phyloP scores from a whole-genome alignment of 2,797 vertebrate species.

The Ficedula albicollis region DNA sequence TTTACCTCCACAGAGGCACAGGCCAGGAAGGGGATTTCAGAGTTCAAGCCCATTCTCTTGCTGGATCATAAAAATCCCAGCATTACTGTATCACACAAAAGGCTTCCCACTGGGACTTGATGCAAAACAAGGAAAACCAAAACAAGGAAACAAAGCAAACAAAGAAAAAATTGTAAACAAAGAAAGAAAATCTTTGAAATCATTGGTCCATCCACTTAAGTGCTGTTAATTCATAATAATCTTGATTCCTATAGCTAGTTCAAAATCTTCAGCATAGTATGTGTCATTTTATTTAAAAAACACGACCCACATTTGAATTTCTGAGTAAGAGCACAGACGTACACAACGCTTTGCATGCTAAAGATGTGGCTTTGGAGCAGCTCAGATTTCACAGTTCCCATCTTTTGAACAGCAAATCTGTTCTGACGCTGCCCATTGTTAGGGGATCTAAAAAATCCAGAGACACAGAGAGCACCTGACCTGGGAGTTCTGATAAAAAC shows the following conservation, averaged over 20 bases:
- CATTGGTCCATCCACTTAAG: neutral
- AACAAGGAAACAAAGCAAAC: constrained; percentile 3
- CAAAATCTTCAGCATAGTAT: neutral
- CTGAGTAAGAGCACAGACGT: neutral
- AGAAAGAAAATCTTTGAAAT: neutral
- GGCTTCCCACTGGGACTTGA: neutral
- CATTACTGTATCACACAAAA: neutral
- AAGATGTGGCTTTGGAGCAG: neutral
- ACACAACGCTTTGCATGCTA: neutral
- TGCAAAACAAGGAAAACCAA: constrained; percentile 11
- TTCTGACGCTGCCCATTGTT: constrained; percentile 26
- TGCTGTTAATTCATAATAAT: neutral
- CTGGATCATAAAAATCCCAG: neutral
- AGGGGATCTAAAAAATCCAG: neutral
- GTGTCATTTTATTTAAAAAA: neutral
- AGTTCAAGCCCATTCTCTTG: neutral
- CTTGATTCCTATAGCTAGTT: neutral
- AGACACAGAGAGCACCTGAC: neutral
- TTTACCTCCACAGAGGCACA: neutral
- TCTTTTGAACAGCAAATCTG: neutral
- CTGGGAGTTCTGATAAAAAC: neutral
- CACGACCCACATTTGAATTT: neutral
- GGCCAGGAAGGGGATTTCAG: neutral
- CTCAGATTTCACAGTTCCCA: constrained; percentile 20
- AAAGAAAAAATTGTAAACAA: neutral